Conservation (phyloP, 1,140 invertebrate species). For the Diorhabda sublineata region DNA sequence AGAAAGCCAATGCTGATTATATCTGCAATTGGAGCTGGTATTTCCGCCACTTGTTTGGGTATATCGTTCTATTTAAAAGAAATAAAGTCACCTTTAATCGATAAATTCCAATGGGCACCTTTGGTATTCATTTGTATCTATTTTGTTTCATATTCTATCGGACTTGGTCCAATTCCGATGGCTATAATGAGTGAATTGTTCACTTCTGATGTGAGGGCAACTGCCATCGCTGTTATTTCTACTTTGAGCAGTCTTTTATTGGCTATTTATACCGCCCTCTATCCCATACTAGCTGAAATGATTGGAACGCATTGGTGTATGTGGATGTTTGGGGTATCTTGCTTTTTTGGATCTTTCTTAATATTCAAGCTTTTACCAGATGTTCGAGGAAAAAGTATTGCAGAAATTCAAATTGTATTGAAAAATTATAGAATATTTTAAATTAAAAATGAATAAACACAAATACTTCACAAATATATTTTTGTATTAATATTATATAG, state of each 20-base stretch:
- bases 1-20: constrained; percentile 66
- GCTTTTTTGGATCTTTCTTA: neutral
- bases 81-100: constrained; percentile 48
- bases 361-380: constrained; percentile 2
- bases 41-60: constrained; percentile 50
- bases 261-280: neutral
- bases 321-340: constrained; percentile 1
- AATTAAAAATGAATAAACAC: no score
- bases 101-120: constrained; percentile 58
- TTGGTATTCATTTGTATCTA: constrained; percentile 62
- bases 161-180: constrained; percentile 81
- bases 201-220: constrained; percentile 68
- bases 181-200: constrained; percentile 81
- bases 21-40: constrained; percentile 61
- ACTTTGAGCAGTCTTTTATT: neutral
- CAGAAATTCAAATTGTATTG: neutral
- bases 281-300: constrained; percentile 5
- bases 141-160: constrained; percentile 65
- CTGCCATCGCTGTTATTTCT: constrained; percentile 66
- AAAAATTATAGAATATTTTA: neutral
- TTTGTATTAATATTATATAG: no score
- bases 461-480: no score
- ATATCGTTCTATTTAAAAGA: constrained; percentile 59
- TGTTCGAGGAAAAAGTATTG: constrained; percentile 5
- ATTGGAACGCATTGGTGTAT: constrained; percentile 6